Evolutionary conservation across 2,113 vertebrate genomes (phyloP), one percentile per base, ranked within the genome.

Genomic region (Psittacula cyanocephala): DNA sequence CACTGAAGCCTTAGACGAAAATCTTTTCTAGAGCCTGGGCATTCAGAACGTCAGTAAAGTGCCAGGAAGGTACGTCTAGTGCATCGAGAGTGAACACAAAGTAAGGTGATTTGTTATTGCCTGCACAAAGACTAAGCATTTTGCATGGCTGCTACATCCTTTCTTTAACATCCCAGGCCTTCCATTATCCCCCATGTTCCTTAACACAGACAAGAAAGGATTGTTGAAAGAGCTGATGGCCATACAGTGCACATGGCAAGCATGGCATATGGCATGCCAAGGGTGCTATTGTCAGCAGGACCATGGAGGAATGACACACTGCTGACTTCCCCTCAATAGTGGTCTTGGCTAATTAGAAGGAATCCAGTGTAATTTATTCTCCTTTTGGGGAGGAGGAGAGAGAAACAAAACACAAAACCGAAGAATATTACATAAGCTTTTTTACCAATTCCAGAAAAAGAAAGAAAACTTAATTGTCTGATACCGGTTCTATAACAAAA

Each of bases 251-350:
- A 49, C 33, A 37, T 28, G 39, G 86, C 64, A 77, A 76, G 69
- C 89, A 35, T 4, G 47, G 89, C 94, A 89, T 92, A 89, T 92
- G 86, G 94, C 89, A 57, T 35, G 50, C 72, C 93, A 92, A 92
- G 70, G 72, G 57, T 50, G 47, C 93, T 62, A 81, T 91, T 97
- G 94, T 96, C 50, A 8, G 41, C 77, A 17, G 70, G 62, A 29
- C 69, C 65, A 44, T 44, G 25, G 83, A 93, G 81, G 62, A 93
- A 81, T 76, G 89, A 95, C 93, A 81, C 77, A 25, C 52, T 76
- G 81, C 87, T 87, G 91, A 94, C 84, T 92, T 84, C 37, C 64
- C 72, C 74, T 92, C 89, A 95, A 57, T 93, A 89, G 84, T 62
- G 41, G 19, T 65, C 63, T 59, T 87, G 70, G 62, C 63, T 95